phyloP scores from a whole-genome alignment of 2,888 invertebrate genomes.

The Unio pictorum region DNA sequence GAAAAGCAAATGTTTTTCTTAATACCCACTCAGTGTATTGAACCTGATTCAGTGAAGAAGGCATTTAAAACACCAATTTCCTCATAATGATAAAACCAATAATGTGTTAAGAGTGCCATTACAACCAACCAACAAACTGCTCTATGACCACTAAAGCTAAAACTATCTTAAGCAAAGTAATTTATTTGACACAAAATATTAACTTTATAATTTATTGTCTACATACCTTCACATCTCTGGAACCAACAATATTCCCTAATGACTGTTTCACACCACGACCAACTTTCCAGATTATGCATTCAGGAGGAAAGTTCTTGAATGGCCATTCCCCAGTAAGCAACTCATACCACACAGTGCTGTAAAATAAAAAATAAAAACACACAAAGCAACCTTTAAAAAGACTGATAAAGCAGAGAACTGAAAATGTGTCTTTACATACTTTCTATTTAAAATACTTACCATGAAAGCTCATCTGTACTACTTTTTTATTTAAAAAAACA shows the following conservation, averaged over 20 bases:
- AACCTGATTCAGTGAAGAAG: no score
- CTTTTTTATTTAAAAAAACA: no score
- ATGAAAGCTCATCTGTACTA: background rate
- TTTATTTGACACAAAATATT: background rate
- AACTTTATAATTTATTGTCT: background rate
- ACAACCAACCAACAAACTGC: no score
- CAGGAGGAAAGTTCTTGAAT: conserved; percentile 92
- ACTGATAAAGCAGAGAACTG: background rate
- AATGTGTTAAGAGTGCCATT: no score
- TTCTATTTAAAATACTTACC: background rate
- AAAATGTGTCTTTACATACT: background rate
- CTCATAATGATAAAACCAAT: no score
- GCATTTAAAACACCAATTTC: no score
- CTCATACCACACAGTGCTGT: conserved; percentile 98
- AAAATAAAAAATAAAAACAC: conserved; percentile 20
- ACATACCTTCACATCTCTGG: conserved; percentile 93
- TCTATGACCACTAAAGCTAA: no score
- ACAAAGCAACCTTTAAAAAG: no score
- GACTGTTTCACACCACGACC: conserved; percentile 94
- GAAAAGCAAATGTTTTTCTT: no score
- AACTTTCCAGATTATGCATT: conserved; percentile 97
- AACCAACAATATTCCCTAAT: conserved; percentile 92
- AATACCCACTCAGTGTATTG: no score
- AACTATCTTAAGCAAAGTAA: no score
- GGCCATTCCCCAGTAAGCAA: conserved; percentile 96